These are phyloP conservation scores for Gulo gulo DNA, from an alignment of 2,113 vertebrate species.

Conservation along the genomic window DNA sequence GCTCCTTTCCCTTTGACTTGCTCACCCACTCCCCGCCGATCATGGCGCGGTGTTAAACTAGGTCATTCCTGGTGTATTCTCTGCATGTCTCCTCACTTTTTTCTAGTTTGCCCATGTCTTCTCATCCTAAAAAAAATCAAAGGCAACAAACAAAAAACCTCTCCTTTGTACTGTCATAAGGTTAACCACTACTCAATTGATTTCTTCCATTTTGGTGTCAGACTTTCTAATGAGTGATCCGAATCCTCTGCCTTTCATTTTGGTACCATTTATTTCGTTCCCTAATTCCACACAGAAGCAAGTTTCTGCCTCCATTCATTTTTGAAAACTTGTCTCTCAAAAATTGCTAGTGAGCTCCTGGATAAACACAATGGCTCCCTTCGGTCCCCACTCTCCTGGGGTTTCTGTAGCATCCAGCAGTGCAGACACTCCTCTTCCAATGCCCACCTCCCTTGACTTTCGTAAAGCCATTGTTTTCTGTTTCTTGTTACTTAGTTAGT, in stretches of 20 bases:
- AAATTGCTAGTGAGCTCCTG: not conserved
- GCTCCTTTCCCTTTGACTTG: not conserved
- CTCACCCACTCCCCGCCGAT: not conserved
- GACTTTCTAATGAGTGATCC: not conserved
- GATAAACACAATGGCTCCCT: not conserved
- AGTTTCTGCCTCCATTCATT: not conserved
- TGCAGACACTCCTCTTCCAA: not conserved
- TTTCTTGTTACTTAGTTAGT: not conserved
- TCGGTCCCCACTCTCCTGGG: not conserved
- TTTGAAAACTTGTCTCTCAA: not conserved
- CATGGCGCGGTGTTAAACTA: accelerated
- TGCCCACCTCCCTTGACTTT: not conserved
- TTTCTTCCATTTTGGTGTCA: not conserved
- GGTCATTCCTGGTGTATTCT: not conserved
- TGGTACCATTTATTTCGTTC: not conserved
- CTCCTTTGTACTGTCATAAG: not conserved
- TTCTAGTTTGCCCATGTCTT: not conserved
- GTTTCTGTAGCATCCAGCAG: not conserved
- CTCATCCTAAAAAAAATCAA: not conserved
- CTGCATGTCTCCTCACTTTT: not conserved
- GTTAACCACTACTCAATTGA: not conserved
- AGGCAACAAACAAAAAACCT: not conserved
- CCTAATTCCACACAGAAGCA: not conserved
- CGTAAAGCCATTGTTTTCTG: not conserved
- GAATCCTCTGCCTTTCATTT: not conserved